Base-by-base conservation (phyloP, 2,797 vertebrate genomes). In the Syndactyla subalaris region DNA sequence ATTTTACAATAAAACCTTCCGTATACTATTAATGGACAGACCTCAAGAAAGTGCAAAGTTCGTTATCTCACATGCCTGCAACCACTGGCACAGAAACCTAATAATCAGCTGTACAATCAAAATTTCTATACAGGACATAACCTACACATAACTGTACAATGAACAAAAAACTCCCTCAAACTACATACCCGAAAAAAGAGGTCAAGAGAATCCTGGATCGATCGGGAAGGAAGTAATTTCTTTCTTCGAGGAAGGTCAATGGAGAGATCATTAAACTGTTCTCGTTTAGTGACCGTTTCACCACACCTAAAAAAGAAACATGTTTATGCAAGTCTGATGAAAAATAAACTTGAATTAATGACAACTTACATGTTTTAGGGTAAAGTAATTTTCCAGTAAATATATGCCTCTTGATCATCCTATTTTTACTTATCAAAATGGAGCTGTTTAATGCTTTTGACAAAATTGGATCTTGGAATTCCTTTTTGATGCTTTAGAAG, bases 221-320 rank as follows among this genome's bases (percentile, higher is more conserved):
- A 99, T 61, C 99, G 98, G 38, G 99, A 98, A 8, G 99, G 98
- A 29, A 99, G 98, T 6, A 98, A 98, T 74, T 99, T 99, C 98
- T 99, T 99, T 85, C 99, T 98, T 77, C 99, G 98, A 24, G 99
- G 99, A 83, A 99, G 98, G 95, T 99, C 99, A 46, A 99, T 99
- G 73, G 99, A 99, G 71, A 99, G 98, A 91, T 99, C 99, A 67
- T 99, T 99, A 97, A 99, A 99, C 93, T 99, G 99, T 87, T 99
- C 99, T 49, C 99, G 98, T 96, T 99, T 99, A 71, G 97, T 99
- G 94, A 99, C 99, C 32, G 98, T 98, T 96, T 99, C 99, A 22
- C 99, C 99, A 95, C 99, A 99, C 92, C 99, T 97, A 21, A 27
- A 85, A 81, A 54, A 86, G 48, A 93, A 96, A 72, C 36, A 63